Conservation (phyloP, 1,140 invertebrate genomes). For the Nylanderia fulva region DNA sequence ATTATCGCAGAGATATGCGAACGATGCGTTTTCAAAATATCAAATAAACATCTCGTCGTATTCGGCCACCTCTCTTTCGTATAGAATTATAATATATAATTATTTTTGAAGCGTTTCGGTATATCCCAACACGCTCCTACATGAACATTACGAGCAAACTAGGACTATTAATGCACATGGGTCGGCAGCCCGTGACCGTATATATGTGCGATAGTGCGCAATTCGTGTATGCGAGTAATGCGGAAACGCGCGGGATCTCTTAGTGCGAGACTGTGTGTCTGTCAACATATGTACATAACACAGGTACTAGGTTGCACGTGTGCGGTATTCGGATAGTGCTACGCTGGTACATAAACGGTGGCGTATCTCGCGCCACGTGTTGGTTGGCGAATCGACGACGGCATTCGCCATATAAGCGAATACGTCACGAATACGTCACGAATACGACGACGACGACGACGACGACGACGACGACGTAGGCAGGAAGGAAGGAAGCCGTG, state of each 20-base stretch:
- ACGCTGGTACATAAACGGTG: slow-evolving; percentile 16
- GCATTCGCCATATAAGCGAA: not conserved
- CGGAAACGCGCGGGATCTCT: not conserved
- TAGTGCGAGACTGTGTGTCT: not conserved
- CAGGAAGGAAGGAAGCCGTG: not conserved
- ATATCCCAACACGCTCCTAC: not conserved
- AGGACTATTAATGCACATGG: slow-evolving; percentile 22
- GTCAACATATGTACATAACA: too few relatives aligned
- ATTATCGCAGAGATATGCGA: too few relatives aligned
- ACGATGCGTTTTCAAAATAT: too few relatives aligned
- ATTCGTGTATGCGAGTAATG: slow-evolving; percentile 15
- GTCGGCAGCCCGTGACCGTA: not conserved
- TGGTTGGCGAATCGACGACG: slow-evolving; percentile 38
- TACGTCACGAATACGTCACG: slow-evolving; percentile 19
- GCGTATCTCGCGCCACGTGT: slow-evolving; percentile 32
- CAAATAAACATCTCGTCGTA: not conserved
- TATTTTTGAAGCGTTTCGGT: not conserved
- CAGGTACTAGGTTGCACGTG: too few relatives aligned
- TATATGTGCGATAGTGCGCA: not conserved
- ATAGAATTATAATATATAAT: not conserved
- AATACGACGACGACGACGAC: slow-evolving; percentile 2
- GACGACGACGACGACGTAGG: not conserved
- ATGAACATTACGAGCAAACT: not conserved
- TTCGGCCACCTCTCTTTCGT: not conserved
- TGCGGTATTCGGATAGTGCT: slow-evolving; percentile 14